Percentiles rank a stretch among this genome's conserved stretches.
These are phyloP conservation scores for Theocolax elegans DNA, from an alignment of 1,140 invertebrate species.

Conservation along the genomic window DNA sequence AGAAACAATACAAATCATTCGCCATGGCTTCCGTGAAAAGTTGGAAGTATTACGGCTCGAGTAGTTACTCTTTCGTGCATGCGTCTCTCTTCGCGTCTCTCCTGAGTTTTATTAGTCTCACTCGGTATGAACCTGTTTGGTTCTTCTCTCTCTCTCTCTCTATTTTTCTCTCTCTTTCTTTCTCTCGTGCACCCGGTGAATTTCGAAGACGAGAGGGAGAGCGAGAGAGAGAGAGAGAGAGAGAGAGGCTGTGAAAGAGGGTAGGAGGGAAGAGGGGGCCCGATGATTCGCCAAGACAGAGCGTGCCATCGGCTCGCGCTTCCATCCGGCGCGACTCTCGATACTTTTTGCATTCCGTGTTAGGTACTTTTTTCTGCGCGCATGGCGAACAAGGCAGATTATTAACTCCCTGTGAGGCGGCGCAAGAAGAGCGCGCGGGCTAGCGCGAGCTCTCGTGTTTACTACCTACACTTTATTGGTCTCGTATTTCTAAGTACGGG, in stretches of 20 bases:
- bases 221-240: neutral
- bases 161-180: too few species aligned
- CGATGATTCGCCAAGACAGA: constrained; percentile 30
- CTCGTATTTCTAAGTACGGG: constrained; percentile 38
- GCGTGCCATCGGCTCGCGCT: constrained; percentile 3
- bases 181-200: constrained; percentile 25
- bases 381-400: constrained; percentile 34
- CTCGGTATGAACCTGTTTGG: constrained; percentile 35
- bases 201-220: constrained; percentile 10
- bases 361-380: constrained; percentile 14
- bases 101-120: too few species aligned
- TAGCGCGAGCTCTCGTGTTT: constrained; percentile 34
- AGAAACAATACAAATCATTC: too few species aligned
- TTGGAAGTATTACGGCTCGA: constrained; percentile 22
- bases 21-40: constrained; percentile 24
- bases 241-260: too few species aligned
- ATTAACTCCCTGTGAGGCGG: constrained; percentile 31
- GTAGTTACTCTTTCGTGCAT: neutral
- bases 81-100: neutral
- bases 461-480: constrained; percentile 40
- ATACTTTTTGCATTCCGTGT: constrained; percentile 36
- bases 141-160: too few species aligned
- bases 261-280: neutral
- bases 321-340: constrained; percentile 20
- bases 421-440: too few species aligned